Evolutionary conservation across 2,113 vertebrate genomes (phyloP).

Genomic region (Proteles cristata): DNA sequence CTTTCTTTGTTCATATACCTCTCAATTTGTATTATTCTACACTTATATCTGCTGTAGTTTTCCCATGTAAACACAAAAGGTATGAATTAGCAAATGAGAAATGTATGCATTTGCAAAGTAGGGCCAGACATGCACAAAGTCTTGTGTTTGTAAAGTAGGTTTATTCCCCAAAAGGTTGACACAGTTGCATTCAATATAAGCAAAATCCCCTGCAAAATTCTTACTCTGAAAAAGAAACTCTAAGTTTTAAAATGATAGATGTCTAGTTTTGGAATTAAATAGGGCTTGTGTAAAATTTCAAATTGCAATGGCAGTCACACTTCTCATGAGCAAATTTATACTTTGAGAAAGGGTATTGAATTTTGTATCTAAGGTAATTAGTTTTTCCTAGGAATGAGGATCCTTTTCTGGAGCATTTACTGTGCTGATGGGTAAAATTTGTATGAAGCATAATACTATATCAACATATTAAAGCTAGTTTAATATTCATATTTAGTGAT

Average conservation of each 20-base stretch:
- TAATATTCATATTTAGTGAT: background rate
- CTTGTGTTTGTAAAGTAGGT: background rate
- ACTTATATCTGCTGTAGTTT: background rate
- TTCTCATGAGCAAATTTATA: background rate
- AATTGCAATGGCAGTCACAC: background rate
- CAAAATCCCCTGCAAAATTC: background rate
- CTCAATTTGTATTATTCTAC: background rate
- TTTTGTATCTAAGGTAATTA: background rate
- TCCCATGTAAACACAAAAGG: background rate
- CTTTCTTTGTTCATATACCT: background rate
- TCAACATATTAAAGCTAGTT: conserved; percentile 37
- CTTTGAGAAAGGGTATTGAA: background rate
- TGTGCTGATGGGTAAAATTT: background rate
- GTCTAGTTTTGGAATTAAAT: background rate
- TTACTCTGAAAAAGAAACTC: background rate
- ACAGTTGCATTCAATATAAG: background rate
- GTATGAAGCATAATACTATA: background rate
- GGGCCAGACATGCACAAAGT: background rate
- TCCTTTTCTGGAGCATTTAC: background rate
- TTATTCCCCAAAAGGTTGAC: background rate
- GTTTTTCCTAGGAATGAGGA: background rate
- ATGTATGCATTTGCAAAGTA: background rate
- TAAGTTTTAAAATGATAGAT: background rate
- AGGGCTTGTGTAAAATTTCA: background rate
- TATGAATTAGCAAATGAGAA: background rate